phyloP scores from a whole-genome alignment of 2,797 vertebrate species.

The Cynodonichthys magdalenae region DNA sequence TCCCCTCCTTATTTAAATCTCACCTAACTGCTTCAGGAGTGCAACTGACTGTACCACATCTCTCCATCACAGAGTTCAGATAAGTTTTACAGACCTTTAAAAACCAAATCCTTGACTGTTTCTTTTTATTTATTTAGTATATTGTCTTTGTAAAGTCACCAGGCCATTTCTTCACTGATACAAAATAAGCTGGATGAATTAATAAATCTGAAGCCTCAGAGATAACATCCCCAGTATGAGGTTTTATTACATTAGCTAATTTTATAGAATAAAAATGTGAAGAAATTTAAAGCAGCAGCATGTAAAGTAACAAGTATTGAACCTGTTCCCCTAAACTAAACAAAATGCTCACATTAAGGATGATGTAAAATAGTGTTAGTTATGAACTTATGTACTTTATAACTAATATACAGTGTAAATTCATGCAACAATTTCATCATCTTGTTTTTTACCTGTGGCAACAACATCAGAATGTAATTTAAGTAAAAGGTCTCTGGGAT shows the following conservation, averaged over 20 bases:
- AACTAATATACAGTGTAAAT: neutral
- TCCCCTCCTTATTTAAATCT: conserved; percentile 62
- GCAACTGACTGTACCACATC: conserved; percentile 37
- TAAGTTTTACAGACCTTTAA: neutral
- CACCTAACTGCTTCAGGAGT: conserved; percentile 49
- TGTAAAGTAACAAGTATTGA: no score
- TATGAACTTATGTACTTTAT: neutral
- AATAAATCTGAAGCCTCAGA: conserved; percentile 21
- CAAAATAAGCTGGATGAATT: conserved; percentile 26
- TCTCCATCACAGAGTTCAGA: conserved; percentile 22
- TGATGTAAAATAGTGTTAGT: neutral
- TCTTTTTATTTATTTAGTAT: conserved; percentile 13
- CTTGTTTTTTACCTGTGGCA: neutral
- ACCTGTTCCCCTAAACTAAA: conserved; percentile 13
- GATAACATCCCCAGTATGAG: conserved; percentile 17
- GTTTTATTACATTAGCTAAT: conserved; percentile 37
- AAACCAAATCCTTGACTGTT: conserved; percentile 13
- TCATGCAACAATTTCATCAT: neutral
- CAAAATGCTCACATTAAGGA: conserved; percentile 8
- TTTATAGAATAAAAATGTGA: neutral
- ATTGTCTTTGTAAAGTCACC: conserved; percentile 31
- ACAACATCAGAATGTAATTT: neutral
- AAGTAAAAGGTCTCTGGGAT: neutral
- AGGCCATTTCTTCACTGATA: conserved; percentile 32
- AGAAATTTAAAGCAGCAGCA: neutral